Base-by-base conservation (phyloP, 1,140 invertebrate genomes). In the Magallana gigas region DNA sequence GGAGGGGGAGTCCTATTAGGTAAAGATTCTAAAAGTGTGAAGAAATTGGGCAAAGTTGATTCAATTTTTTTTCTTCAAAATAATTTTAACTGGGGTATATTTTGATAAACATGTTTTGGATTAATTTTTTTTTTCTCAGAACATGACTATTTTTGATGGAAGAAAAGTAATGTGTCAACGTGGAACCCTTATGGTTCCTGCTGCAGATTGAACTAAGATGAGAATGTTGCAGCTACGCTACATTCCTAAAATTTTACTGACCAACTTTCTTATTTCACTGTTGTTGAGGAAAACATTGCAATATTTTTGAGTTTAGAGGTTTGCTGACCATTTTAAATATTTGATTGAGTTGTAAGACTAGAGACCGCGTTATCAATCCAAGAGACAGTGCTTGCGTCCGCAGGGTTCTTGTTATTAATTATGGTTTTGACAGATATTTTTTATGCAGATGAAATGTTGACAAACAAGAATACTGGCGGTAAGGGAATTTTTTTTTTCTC, bases 181-280 rank as follows among this genome's bases (percentile, higher is more conserved):
- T 48, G 36, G 36, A 48, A 48, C 5, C 36, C 36, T 48, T 48
- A 48, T 48, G 36, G 1, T 29, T 36, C 29, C 29, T 36, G 68
- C 68, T 12, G 68, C 18, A 76, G 68, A n/a, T 64, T 16, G 60
- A 14, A 36, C 18, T 76, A 29, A 11, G 23, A 9, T 29, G 36
- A 76, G 68, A 29, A 76, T 18, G 68, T 23, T 76, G 12, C 60
- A 29, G 23, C 23, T 76, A 76, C 36, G 68, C 68, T 76, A 76
- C 68, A 76, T 76, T 76, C 68, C 68, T 76, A 29, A 18, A 36
- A 76, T 76, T 76, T 76, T 76, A 76, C 29, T 76, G 68, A 76
- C 68, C 68, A 76, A 76, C 11, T 23, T 76, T 76, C 68, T 76
- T 36, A 36, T 23, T 64, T 64, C 18, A 4, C 36, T 4, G 16